phyloP scores from a whole-genome alignment of 1,140 invertebrate genomes.

The Ganaspis sp. region DNA sequence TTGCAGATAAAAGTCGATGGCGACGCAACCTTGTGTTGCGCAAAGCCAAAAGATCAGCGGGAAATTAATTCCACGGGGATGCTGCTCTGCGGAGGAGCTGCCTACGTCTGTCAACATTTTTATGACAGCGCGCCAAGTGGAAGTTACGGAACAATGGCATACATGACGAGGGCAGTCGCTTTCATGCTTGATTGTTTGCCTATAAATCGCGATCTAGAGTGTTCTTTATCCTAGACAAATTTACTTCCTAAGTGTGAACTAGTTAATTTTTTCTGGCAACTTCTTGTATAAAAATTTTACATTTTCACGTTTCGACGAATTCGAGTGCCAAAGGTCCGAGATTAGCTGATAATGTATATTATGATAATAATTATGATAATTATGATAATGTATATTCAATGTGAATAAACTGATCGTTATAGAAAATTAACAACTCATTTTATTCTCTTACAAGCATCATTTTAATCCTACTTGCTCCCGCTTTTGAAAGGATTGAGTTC shows the following conservation, averaged over 20 bases:
- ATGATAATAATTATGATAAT: too few species aligned
- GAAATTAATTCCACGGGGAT: conserved; percentile 80
- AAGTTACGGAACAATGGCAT: conserved; percentile 98
- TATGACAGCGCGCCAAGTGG: conserved; percentile 99
- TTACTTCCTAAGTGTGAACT: too few species aligned
- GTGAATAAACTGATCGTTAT: background rate
- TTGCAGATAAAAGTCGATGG: conserved; percentile 88
- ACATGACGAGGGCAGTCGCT: conserved; percentile 92
- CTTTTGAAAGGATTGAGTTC: background rate
- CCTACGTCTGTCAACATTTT: conserved; percentile 96
- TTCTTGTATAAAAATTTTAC: too few species aligned
- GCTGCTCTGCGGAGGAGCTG: conserved; percentile 92
- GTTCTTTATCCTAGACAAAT: conserved; percentile 78
- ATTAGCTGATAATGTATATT: background rate
- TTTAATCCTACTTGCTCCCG: background rate
- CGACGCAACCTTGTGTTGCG: conserved; percentile 94
- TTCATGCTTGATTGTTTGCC: conserved; percentile 85
- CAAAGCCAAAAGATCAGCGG: conserved; percentile 81
- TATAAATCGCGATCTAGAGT: conserved; percentile 86
- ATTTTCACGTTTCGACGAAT: too few species aligned
- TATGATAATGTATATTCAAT: too few species aligned
- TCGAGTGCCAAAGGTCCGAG: too few species aligned
- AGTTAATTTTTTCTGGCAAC: too few species aligned
- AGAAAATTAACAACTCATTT: background rate
- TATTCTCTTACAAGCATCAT: background rate